Evolutionary conservation across 2,888 invertebrate species (phyloP).

Genomic region (Rhynchonema sp.): DNA sequence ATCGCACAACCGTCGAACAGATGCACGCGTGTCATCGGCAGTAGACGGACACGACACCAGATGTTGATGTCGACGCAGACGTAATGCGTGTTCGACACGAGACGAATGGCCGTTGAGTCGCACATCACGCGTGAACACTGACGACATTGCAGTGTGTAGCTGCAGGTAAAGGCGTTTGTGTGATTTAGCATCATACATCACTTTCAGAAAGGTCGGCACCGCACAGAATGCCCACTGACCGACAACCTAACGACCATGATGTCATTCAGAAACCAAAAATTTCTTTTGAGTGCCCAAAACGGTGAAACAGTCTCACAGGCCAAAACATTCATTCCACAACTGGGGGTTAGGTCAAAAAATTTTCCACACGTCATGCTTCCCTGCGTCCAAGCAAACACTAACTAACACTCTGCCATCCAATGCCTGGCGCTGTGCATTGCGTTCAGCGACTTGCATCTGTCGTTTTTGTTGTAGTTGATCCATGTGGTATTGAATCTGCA

Average conservation of each 20-base stretch:
- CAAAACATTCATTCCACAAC: too few species aligned
- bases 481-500: too few species aligned
- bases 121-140: background rate
- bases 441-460: background rate
- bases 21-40: background rate
- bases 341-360: too few species aligned
- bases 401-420: background rate
- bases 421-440: background rate
- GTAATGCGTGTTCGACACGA: background rate
- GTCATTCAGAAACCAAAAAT: too few species aligned
- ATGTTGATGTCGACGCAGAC: background rate
- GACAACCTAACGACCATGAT: too few species aligned
- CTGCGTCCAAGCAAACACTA: background rate
- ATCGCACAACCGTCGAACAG: background rate
- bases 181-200: too few species aligned
- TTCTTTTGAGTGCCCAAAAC: too few species aligned
- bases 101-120: background rate
- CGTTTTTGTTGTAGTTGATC: too few species aligned
- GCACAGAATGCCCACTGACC: background rate
- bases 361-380: too few species aligned
- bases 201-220: background rate
- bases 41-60: background rate
- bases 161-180: background rate
- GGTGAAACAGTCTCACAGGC: too few species aligned
- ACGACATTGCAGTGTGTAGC: background rate